Evolutionary conservation across 2,888 invertebrate genomes (phyloP).

Genomic region (Neoaliturus tenellus): DNA sequence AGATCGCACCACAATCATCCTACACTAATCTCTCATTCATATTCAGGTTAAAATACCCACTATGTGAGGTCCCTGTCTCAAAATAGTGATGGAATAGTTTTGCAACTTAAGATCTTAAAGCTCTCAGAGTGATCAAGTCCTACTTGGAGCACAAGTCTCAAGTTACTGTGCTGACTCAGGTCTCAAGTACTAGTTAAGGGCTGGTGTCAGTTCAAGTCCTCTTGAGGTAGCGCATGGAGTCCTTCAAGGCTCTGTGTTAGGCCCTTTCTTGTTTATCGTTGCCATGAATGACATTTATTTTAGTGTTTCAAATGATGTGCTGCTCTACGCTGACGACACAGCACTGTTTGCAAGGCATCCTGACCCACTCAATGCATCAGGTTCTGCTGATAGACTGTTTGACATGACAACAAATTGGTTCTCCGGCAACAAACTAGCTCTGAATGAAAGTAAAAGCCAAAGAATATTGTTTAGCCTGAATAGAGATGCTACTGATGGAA

Average conservation of each 20-base stretch:
- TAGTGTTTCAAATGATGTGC: background rate
- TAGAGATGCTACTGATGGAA: too few relatives aligned
- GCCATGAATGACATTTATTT: constrained; percentile 3
- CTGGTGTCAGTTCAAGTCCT: background rate
- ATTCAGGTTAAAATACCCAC: too few relatives aligned
- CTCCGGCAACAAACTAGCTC: background rate
- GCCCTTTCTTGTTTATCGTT: background rate
- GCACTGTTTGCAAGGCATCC: background rate
- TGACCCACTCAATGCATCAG: background rate
- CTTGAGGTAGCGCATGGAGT: background rate
- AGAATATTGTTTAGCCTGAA: background rate
- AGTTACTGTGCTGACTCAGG: background rate
- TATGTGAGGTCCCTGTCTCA: too few relatives aligned
- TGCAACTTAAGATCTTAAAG: too few relatives aligned
- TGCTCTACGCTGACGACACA: background rate
- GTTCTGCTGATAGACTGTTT: background rate
- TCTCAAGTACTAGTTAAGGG: background rate
- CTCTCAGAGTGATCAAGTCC: background rate
- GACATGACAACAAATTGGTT: background rate
- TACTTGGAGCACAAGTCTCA: background rate
- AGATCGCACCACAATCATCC: too few relatives aligned
- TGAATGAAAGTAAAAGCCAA: constrained; percentile 13
- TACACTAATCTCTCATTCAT: too few relatives aligned
- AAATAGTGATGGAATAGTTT: too few relatives aligned
- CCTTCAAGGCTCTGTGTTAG: constrained; percentile 11